These are phyloP conservation scores for Corythornis cristatus DNA, from an alignment of 2,113 vertebrate species.

Conservation along the genomic window DNA sequence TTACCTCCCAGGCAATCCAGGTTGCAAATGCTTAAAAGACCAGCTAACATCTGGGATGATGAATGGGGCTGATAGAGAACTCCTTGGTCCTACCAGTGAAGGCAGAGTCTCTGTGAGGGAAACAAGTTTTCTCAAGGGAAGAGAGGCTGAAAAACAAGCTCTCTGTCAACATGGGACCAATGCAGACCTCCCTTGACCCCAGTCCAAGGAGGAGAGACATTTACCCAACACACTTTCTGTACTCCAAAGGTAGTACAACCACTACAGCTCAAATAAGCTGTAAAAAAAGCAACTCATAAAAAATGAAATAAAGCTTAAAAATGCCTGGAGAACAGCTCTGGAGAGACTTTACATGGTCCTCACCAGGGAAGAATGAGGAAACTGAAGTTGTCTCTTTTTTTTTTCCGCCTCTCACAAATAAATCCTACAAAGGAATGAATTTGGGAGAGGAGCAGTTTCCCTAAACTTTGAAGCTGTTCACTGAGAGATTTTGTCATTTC, in stretches of 20 bases:
- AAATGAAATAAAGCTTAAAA: not conserved
- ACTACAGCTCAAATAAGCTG: not conserved
- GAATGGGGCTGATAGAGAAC: not conserved
- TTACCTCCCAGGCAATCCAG: not conserved
- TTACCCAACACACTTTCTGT: not conserved
- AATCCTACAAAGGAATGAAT: not conserved
- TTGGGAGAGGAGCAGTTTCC: not conserved
- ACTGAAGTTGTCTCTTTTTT: not conserved
- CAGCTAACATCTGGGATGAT: not conserved
- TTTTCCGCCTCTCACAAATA: not conserved
- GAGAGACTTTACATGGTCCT: not conserved
- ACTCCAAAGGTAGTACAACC: not conserved
- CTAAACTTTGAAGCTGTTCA: not conserved
- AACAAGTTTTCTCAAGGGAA: not conserved
- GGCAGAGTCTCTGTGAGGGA: not conserved
- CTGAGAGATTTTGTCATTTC: not conserved
- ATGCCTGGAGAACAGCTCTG: not conserved
- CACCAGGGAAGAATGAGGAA: not conserved
- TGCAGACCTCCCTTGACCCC: not conserved
- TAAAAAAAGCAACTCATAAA: not conserved
- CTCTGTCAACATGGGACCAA: not conserved
- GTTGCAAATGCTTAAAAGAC: not conserved
- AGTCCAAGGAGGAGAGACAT: not conserved
- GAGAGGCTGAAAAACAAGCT: not conserved
- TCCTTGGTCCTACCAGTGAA: not conserved